phyloP scores from a whole-genome alignment of 2,888 invertebrate species.

The Dichetophora obliterata region DNA sequence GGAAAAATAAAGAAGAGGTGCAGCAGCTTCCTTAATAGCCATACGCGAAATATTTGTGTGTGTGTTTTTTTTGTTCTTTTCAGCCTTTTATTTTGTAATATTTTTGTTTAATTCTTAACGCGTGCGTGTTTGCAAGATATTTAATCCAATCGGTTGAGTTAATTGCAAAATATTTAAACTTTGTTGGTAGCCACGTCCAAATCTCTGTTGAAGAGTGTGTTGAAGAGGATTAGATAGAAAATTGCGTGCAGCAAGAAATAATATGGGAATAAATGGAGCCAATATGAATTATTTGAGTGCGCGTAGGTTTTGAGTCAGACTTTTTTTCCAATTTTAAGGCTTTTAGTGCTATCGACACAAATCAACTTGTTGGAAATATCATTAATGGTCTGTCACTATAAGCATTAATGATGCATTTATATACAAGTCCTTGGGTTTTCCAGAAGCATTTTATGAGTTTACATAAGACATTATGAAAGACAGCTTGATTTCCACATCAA shows the following conservation, averaged over 20 bases:
- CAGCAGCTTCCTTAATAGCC: constrained; percentile 12
- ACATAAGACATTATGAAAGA: no score
- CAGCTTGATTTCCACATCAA: no score
- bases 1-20: not conserved
- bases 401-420: no score
- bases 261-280: constrained; percentile 23
- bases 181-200: constrained; percentile 5
- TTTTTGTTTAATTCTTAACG: constrained; percentile 34
- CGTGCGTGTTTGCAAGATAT: constrained; percentile 62
- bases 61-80: not conserved
- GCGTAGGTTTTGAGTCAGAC: not conserved
- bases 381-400: no score
- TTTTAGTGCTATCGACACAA: no score
- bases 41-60: constrained; percentile 1
- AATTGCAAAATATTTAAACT: constrained; percentile 55
- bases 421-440: no score
- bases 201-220: not conserved
- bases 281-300: not conserved
- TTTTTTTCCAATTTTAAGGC: not conserved
- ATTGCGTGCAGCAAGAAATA: constrained; percentile 25
- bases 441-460: no score
- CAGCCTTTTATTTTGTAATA: not conserved
- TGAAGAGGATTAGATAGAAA: not conserved
- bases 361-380: no score
- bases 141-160: constrained; percentile 60